phyloP scores from a whole-genome alignment of 2,888 invertebrate genomes.

The Galeopsomyia nigrocyanea region DNA sequence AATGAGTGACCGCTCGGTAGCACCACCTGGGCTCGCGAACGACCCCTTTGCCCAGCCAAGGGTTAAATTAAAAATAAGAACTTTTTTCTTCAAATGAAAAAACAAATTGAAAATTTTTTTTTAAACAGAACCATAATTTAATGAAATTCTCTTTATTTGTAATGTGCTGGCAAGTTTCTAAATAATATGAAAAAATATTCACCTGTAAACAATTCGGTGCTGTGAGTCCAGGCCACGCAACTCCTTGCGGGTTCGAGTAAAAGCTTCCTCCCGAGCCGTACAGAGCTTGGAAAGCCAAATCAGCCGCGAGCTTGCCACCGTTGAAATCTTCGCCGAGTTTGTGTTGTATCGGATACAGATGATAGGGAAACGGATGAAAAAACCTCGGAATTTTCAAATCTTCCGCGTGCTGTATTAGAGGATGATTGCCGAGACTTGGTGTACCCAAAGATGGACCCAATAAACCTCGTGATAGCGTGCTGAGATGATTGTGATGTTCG shows the following conservation, averaged over 20 bases:
- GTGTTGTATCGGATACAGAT: conserved; percentile 76
- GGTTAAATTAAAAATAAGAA: too few species aligned
- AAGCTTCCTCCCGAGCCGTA: conserved; percentile 72
- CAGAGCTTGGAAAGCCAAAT: conserved; percentile 76
- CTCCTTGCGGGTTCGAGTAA: conserved; percentile 68
- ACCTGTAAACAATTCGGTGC: conserved; percentile 49
- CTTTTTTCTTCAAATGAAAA: too few species aligned
- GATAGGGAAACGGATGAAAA: conserved; percentile 81
- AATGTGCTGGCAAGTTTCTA: neutral
- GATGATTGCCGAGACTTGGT: conserved; percentile 61
- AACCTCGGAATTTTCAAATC: conserved; percentile 79
- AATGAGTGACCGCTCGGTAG: too few species aligned
- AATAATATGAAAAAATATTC: neutral
- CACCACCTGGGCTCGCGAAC: too few species aligned
- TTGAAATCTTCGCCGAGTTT: conserved; percentile 71
- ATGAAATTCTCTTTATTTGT: too few species aligned
- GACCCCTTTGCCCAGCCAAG: too few species aligned
- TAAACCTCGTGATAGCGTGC: conserved; percentile 61
- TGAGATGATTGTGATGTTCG: conserved; percentile 57
- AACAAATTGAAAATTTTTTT: too few species aligned
- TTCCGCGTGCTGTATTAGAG: conserved; percentile 57
- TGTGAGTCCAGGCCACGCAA: conserved; percentile 63
- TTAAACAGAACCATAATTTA: too few species aligned
- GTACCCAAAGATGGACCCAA: conserved; percentile 68
- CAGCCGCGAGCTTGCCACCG: conserved; percentile 74